These are phyloP conservation scores for Macrochelys suwanniensis DNA, from an alignment of 2,797 vertebrate species.

Conservation along the genomic window DNA sequence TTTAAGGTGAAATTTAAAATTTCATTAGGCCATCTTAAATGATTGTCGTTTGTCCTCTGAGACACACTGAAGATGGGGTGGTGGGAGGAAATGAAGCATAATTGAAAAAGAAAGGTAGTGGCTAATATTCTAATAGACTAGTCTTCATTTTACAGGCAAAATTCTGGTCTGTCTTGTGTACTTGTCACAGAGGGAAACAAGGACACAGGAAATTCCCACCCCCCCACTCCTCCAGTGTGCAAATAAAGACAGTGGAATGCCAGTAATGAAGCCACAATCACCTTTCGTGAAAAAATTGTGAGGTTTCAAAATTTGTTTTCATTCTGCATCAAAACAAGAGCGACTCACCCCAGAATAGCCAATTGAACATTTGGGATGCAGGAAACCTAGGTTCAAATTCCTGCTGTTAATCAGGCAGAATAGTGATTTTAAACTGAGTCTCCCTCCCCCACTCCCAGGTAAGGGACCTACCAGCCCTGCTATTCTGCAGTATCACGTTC, in stretches of 20 bases:
- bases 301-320: background rate
- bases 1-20: background rate
- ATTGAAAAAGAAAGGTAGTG: background rate
- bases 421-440: background rate
- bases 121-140: background rate
- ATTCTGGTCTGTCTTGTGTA: background rate
- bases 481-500: background rate
- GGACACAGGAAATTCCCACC: rapidly evolving
- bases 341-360: background rate
- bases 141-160: background rate
- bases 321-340: background rate
- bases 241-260: background rate
- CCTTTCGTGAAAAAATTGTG: background rate
- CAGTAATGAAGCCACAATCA: background rate
- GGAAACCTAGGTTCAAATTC: background rate
- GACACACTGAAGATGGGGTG: rapidly evolving
- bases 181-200: background rate
- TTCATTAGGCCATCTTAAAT: background rate
- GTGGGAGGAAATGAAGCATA: background rate
- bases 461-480: background rate
- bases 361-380: background rate
- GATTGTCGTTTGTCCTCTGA: background rate
- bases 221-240: rapidly evolving
- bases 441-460: background rate
- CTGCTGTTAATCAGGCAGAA: background rate